phyloP scores from a whole-genome alignment of 2,113 vertebrate species.

The Helogale parvula region DNA sequence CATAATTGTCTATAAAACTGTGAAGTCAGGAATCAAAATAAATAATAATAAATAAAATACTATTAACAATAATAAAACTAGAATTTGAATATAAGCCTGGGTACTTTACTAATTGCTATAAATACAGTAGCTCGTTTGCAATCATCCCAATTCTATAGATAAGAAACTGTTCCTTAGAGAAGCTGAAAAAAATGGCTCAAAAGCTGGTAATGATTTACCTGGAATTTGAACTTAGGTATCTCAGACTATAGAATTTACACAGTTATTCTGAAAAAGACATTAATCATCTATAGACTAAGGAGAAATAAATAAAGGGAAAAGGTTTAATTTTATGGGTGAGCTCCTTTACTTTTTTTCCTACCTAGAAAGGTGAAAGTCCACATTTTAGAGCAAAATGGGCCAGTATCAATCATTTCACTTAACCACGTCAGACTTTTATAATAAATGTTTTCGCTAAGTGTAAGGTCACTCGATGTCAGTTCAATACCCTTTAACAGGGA shows the following conservation, averaged over 20 bases:
- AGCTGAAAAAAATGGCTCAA: background rate
- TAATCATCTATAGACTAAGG: background rate
- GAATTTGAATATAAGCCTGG: background rate
- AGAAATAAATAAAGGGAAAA: slow-evolving; percentile 34
- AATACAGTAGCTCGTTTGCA: background rate
- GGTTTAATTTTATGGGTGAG: slow-evolving; percentile 22
- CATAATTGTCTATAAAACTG: background rate
- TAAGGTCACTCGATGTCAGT: slow-evolving; percentile 64
- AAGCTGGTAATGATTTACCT: background rate
- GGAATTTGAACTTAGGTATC: background rate
- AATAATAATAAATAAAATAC: background rate
- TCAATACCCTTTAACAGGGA: slow-evolving; percentile 61
- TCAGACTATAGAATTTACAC: background rate
- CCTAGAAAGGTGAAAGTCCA: background rate
- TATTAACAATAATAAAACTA: background rate
- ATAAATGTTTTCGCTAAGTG: slow-evolving; percentile 44
- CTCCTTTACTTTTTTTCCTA: slow-evolving; percentile 26
- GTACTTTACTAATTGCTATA: slow-evolving; percentile 28
- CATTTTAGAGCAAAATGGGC: slow-evolving; percentile 34
- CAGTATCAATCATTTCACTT: slow-evolving; percentile 60
- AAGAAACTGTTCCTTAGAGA: background rate
- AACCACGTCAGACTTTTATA: slow-evolving; percentile 68
- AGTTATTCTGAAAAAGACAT: background rate
- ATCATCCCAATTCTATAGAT: background rate
- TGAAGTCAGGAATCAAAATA: slow-evolving; percentile 39